Percentiles rank a stretch among this genome's conserved stretches.
phyloP scores from a whole-genome alignment of 30 jellyfish, hydroid and myxozoan genomes.

The Haliclystus octoradiatus region DNA sequence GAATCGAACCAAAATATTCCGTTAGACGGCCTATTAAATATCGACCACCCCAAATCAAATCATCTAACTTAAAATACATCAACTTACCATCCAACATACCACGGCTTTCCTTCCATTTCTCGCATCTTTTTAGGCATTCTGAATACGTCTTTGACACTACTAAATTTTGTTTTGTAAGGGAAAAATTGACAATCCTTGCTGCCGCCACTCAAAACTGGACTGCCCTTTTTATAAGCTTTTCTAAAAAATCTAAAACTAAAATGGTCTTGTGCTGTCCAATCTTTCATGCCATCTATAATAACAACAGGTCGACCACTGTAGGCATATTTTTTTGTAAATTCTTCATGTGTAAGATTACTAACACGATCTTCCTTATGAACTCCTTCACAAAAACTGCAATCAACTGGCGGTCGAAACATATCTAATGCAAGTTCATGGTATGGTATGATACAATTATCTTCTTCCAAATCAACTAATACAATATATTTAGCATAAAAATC shows the following conservation, averaged over 20 bases:
- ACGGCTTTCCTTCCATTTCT: conserved; percentile 66
- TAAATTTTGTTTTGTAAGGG: conserved; percentile 71
- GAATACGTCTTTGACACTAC: conserved; percentile 49
- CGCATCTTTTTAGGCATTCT: conserved; percentile 67
- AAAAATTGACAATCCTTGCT: conserved; percentile 75
- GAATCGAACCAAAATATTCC: no score
- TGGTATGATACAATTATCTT: conserved; percentile 50
- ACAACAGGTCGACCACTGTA: conserved; percentile 72
- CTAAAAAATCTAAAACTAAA: conserved; percentile 54
- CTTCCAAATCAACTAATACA: conserved; percentile 31
- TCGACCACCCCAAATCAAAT: no score
- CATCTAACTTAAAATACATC: no score
- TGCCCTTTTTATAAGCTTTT: conserved; percentile 46
- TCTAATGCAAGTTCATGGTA: conserved; percentile 48
- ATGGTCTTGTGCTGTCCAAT: conserved; percentile 71
- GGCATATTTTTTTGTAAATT: conserved; percentile 57
- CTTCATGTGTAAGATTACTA: conserved; percentile 49
- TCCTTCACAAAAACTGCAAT: conserved; percentile 68
- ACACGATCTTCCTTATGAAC: conserved; percentile 56
- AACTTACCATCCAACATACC: conserved; percentile 95
- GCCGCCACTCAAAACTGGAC: conserved; percentile 66
- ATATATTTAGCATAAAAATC: conserved; percentile 23
- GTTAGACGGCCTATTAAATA: no score
- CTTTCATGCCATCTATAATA: conserved; percentile 69
- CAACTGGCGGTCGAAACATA: conserved; percentile 70